Percentiles rank a stretch among this genome's conserved stretches.
These are phyloP conservation scores for Simalia tracyae DNA, from an alignment of 2,797 vertebrate species.

Conservation along the genomic window DNA sequence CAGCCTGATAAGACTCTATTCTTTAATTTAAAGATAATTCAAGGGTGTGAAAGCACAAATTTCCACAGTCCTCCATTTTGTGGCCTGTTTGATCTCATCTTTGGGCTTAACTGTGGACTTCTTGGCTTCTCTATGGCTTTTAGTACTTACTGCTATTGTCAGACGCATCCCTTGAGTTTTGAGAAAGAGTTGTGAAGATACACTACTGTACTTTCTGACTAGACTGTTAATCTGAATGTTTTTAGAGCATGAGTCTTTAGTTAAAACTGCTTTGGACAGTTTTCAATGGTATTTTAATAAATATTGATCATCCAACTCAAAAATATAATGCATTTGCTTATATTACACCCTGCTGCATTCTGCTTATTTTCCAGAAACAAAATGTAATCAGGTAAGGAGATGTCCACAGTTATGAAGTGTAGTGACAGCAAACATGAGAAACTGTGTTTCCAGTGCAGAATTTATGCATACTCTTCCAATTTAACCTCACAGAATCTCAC, in stretches of 20 bases:
- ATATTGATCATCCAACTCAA: too few species aligned
- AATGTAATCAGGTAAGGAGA: background rate
- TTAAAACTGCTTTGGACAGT: background rate
- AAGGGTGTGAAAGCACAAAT: too few species aligned
- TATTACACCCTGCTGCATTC: background rate
- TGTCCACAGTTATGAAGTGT: background rate
- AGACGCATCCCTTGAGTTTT: background rate
- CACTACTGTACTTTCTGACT: background rate
- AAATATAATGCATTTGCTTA: background rate
- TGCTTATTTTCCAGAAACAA: background rate
- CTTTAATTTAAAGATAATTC: too few species aligned
- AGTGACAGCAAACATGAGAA: background rate
- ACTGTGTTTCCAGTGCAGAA: background rate
- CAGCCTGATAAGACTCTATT: background rate
- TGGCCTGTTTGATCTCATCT: background rate
- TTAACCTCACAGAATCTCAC: background rate
- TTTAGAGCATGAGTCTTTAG: background rate
- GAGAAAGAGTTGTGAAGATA: background rate
- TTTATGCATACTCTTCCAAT: background rate
- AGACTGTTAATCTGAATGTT: background rate
- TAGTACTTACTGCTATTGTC: background rate
- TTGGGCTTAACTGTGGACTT: background rate
- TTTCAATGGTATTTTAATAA: background rate
- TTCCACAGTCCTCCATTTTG: too few species aligned
- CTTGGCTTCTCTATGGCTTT: background rate